Evolutionary conservation across 2,797 vertebrate species (phyloP), one percentile per base, ranked within the genome.

Genomic region (Brachymystax lenok): DNA sequence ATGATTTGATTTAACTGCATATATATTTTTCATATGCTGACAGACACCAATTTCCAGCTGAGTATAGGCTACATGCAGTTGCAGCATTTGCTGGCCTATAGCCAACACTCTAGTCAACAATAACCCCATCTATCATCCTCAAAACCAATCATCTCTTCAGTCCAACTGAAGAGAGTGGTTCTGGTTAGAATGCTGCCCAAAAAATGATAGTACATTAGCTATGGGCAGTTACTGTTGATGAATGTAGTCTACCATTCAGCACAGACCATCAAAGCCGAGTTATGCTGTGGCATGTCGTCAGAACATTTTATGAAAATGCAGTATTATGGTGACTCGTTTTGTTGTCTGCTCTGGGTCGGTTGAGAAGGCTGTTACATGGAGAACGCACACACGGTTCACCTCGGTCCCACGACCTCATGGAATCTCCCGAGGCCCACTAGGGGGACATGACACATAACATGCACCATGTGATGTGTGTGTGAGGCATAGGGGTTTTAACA

Each of bases 281-380:
- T 68, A 8, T 71, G 75, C 6, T 69, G 81, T 82, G 35, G 35
- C 84, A 82, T 76, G 74, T 79, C 61, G 78, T 61, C 71, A 52
- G 79, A 78, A 77, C 75, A 76, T n/a, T 3, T 71, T 64, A 84
- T 85, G 80, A 89, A 35, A 61, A 7, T 3, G 56, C 79, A 81
- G 79, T 10, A 27, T 83, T 24, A 75, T 30, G 75, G 67, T 79
- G 87, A 77, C 80, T 40, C 8, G 69, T 83, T 79, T 19, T 63
- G 84, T 76, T 82, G 84, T 90, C 87, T 84, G 77, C 80, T 72
- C 51, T 30, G 16, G 54, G 54, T 56, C 0, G 27, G 51, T 54
- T 54, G 70, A 72, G 51, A 12, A 56, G 70, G 19, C 46, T 10
- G 21, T 51, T 52, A 66, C 13, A 67, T 3, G 8, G 56, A 61